These are phyloP conservation scores for Fabriciana adippe DNA, from an alignment of 2,888 invertebrate species.

Conservation along the genomic window DNA sequence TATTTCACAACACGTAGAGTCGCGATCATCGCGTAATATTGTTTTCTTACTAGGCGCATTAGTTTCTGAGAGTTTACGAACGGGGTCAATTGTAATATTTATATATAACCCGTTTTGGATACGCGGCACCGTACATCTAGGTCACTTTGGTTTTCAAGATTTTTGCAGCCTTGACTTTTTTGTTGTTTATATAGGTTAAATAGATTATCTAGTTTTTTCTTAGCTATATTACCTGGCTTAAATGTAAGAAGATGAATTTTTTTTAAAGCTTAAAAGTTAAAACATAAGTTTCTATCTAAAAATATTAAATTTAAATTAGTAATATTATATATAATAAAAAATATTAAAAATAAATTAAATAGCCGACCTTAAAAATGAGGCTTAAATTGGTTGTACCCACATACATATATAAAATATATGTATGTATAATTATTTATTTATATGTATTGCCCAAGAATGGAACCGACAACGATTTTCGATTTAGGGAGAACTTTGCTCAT, in stretches of 20 bases:
- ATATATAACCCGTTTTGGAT: slow-evolving; percentile 26
- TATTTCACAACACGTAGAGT: too few relatives aligned
- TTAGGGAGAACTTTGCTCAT: too few relatives aligned
- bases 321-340: too few relatives aligned
- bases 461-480: too few relatives aligned
- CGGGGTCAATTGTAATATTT: slow-evolving; percentile 22
- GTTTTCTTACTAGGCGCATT: neutral
- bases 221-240: neutral
- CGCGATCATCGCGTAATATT: slow-evolving; percentile 14
- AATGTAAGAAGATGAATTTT: neutral
- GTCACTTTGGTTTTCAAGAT: slow-evolving; percentile 22
- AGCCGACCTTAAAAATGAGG: too few relatives aligned
- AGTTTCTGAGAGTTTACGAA: neutral
- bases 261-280: too few relatives aligned
- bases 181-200: slow-evolving; percentile 3
- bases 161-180: slow-evolving; percentile 22
- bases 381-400: neutral
- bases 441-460: too few relatives aligned
- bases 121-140: slow-evolving; percentile 10
- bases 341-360: too few relatives aligned
- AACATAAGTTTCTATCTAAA: too few relatives aligned
- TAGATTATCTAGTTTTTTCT: slow-evolving; percentile 9
- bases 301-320: too few relatives aligned
- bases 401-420: too few relatives aligned
- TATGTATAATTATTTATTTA: too few relatives aligned